phyloP scores from a whole-genome alignment of 2,888 invertebrate genomes.

The Harmothoe impar region DNA sequence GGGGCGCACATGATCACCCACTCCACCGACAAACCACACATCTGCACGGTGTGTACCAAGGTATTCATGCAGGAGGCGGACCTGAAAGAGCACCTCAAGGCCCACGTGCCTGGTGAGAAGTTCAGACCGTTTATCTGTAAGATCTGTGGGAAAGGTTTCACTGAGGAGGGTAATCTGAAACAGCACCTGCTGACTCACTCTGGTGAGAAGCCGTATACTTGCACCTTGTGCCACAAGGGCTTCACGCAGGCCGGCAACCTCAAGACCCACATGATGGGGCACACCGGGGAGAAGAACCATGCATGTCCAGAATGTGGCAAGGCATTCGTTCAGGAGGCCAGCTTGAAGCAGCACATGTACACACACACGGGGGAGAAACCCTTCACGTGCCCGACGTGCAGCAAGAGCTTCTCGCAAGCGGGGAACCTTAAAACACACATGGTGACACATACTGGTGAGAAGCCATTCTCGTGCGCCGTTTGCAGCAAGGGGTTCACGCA shows the following conservation, averaged over 20 bases:
- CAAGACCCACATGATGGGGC: slow-evolving; percentile 64
- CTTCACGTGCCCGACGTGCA: slow-evolving; percentile 53
- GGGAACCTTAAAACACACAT: slow-evolving; percentile 62
- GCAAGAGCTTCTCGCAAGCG: slow-evolving; percentile 45
- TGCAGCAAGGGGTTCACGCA: slow-evolving; percentile 46
- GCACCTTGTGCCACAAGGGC: slow-evolving; percentile 56
- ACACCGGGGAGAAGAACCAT: slow-evolving; percentile 63
- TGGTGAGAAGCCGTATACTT: slow-evolving; percentile 63
- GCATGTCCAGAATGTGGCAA: slow-evolving; percentile 62
- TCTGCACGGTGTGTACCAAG: slow-evolving; percentile 36
- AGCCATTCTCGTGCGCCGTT: slow-evolving; percentile 31
- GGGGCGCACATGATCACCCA: slow-evolving; percentile 55
- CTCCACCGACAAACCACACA: slow-evolving; percentile 37
- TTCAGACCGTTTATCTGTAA: slow-evolving; percentile 58
- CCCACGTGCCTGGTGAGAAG: slow-evolving; percentile 26
- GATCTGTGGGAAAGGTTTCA: slow-evolving; percentile 54
- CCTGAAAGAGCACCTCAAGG: slow-evolving; percentile 23
- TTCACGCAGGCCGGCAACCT: slow-evolving; percentile 64
- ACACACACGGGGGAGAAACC: slow-evolving; percentile 65
- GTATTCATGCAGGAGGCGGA: slow-evolving; percentile 22
- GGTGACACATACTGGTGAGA: slow-evolving; percentile 49
- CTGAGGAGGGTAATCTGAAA: slow-evolving; percentile 60
- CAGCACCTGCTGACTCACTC: slow-evolving; percentile 65
- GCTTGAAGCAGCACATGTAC: slow-evolving; percentile 62
- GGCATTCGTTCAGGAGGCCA: slow-evolving; percentile 40